Evolutionary conservation across 2,888 invertebrate genomes (phyloP).

Genomic region (Uropetala carovei): DNA sequence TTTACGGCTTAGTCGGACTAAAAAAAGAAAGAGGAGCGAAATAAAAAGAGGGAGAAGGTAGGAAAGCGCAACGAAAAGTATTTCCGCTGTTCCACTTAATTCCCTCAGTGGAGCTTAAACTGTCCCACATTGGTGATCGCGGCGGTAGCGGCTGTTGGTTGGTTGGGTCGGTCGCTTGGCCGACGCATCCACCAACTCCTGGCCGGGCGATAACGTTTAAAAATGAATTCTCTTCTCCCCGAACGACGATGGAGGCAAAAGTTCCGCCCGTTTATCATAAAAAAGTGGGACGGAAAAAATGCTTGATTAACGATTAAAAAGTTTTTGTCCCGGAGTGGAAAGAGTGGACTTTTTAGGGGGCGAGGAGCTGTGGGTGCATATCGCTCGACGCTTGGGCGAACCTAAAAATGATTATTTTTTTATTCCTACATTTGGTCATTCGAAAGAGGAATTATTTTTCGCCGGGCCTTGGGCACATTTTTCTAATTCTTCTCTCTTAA

Average conservation of each 20-base stretch:
- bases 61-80: not conserved
- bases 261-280: conserved; percentile 26
- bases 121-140: not conserved
- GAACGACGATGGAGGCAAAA: not conserved
- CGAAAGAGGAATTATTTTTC: too few species aligned
- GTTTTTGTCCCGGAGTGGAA: not conserved
- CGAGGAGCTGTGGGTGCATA: not conserved
- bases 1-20: not conserved
- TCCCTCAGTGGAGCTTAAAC: too few species aligned
- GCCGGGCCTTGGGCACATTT: too few species aligned
- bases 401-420: conserved; percentile 1
- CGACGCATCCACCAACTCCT: not conserved
- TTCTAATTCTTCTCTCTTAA: too few species aligned
- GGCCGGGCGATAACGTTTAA: not conserved
- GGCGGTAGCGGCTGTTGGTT: not conserved
- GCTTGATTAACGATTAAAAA: conserved; percentile 28
- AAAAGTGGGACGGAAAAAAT: conserved; percentile 18
- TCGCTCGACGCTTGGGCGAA: not conserved
- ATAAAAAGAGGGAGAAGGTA: not conserved
- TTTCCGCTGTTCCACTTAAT: not conserved
- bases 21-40: not conserved
- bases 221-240: not conserved
- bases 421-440: not conserved
- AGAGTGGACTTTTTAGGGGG: not conserved
- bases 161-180: not conserved